Base-by-base conservation (phyloP, 2,797 vertebrate genomes). In the Apogon talboti region DNA sequence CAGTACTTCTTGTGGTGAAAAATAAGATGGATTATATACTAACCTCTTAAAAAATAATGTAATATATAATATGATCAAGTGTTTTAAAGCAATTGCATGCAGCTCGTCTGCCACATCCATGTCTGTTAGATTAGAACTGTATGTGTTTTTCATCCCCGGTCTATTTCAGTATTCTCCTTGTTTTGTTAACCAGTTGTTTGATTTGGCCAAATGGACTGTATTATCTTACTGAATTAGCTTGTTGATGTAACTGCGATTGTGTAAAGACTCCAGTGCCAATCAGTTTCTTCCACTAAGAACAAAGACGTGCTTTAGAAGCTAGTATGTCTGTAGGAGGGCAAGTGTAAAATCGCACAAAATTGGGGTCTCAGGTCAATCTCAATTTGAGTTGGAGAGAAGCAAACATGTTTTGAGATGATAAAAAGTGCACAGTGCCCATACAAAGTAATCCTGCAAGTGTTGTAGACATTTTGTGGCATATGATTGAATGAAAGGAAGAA, bases 321-420 rank as follows among this genome's bases (percentile, higher is more conserved):
- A 54, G 35, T 64, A 54, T 61, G 57, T 55, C 10, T 0, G 4
- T 19, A 6, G 7, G 7, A 37, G 43, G 3, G 1, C 51, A 48
- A 49, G 57, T 33, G 24, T 41, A 64, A 83, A 71, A 68, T 71
- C 3, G 0, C 42, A 61, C 51, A n/a, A 53, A 71, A 74, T 21
- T 56, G 37, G 13, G 24, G 50, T 38, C 44, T 28, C 2, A 4
- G 65, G 41, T 55, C 41, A 63, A 10, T 71, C 11, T 30, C 54
- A 63, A 65, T 11, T 18, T 13, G 21, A 21, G 15, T 18, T 7
- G 44, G 18, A 60, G 42, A 56, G 67, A 72, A 62, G 56, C 53
- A 64, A 70, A 59, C 10, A 24, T 46, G 14, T 56, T 52, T 63
- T 24, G 0, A 41, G 48, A 49, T 50, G 58, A 70, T 50, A 54